phyloP scores from a whole-genome alignment of 92 coral and sea anemone genomes.

The Umimayanthus chanpuru region DNA sequence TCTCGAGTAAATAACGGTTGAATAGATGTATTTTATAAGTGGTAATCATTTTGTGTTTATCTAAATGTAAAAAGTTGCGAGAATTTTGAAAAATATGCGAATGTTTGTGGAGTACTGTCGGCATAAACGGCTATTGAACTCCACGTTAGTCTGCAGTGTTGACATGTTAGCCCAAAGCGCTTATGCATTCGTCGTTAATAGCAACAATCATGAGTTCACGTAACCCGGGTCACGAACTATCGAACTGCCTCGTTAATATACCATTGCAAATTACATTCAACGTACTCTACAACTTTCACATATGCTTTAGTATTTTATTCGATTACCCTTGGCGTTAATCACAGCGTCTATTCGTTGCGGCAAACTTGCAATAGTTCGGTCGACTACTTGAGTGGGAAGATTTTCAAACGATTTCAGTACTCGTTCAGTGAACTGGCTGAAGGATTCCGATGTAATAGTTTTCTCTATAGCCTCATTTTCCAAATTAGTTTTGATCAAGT shows the following conservation, averaged over 20 bases:
- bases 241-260: not conserved
- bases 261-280: not conserved
- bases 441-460: slow-evolving; percentile 50
- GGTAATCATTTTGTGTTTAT: too few relatives aligned
- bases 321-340: slow-evolving; percentile 44
- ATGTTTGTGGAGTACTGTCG: too few relatives aligned
- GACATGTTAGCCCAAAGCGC: too few relatives aligned
- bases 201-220: too few relatives aligned
- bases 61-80: too few relatives aligned
- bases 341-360: slow-evolving; percentile 48
- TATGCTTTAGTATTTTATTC: slow-evolving; percentile 50
- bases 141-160: too few relatives aligned
- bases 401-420: slow-evolving; percentile 46
- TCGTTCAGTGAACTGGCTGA: slow-evolving; percentile 50
- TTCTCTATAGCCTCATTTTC: slow-evolving; percentile 35
- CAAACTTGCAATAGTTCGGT: slow-evolving; percentile 49
- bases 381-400: slow-evolving; percentile 38
- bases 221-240: too few relatives aligned
- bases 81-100: too few relatives aligned
- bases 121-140: too few relatives aligned
- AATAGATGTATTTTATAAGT: too few relatives aligned
- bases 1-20: too few relatives aligned
- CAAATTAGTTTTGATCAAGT: slow-evolving; percentile 47
- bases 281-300: not conserved
- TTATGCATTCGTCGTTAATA: too few relatives aligned